Percentiles rank a stretch among this genome's conserved stretches.
These are phyloP conservation scores for Apis cerana DNA, from an alignment of 1,140 invertebrate genomes.

Conservation along the genomic window DNA sequence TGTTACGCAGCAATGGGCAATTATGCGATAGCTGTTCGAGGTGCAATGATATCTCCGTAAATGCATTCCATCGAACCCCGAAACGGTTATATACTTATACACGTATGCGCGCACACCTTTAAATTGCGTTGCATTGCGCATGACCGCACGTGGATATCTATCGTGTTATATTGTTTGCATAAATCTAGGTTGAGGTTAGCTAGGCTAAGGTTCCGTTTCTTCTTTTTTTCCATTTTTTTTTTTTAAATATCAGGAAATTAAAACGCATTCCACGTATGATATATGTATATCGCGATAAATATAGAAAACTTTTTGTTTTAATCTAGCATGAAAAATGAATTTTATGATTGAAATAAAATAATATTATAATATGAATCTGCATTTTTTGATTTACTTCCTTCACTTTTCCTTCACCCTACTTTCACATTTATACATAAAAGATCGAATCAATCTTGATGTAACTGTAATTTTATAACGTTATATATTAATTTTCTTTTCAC, in stretches of 20 bases:
- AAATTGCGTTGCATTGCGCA: background rate
- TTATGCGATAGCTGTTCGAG: constrained; percentile 1
- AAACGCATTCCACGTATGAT: background rate
- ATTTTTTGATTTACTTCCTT: background rate
- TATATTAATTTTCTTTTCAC: too few relatives aligned
- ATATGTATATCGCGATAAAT: background rate
- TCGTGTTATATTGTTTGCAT: constrained; percentile 16
- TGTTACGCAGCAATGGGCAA: constrained; percentile 3
- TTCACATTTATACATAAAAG: background rate
- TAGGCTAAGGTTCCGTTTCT: too few relatives aligned
- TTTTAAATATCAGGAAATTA: constrained; percentile 4
- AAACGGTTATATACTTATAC: background rate
- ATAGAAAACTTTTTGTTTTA: background rate
- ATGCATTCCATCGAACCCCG: background rate
- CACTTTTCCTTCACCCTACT: background rate
- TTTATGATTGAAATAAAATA: background rate
- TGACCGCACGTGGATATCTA: background rate
- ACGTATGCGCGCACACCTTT: too few relatives aligned
- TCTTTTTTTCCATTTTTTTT: background rate
- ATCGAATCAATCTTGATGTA: background rate
- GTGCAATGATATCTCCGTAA: constrained; percentile 9
- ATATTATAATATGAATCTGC: too few relatives aligned
- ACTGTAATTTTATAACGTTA: background rate
- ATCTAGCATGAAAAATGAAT: background rate
- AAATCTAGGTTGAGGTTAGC: constrained; percentile 15